Evolutionary conservation across 1,140 invertebrate genomes (phyloP).

Genomic region (Bactericera cockerelli): DNA sequence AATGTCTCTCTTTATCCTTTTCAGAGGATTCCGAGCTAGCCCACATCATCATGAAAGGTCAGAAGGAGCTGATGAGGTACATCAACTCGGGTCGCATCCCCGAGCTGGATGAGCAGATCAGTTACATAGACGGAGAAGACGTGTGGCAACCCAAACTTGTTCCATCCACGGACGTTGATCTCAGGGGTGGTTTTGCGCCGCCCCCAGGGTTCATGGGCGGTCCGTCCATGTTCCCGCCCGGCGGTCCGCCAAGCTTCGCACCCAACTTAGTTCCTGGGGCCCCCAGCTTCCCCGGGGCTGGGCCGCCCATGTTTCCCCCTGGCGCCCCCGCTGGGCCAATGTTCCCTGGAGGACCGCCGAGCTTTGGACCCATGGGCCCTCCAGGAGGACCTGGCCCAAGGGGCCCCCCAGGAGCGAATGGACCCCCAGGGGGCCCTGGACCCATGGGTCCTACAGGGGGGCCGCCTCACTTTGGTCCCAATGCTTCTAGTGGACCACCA

Average conservation of each 20-base stretch:
- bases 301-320: background rate
- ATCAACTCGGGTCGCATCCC: constrained; percentile 61
- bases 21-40: constrained; percentile 52
- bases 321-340: background rate
- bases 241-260: background rate
- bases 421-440: background rate
- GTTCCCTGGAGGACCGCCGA: background rate
- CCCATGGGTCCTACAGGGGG: background rate
- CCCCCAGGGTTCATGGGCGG: background rate
- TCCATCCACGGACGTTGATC: constrained; percentile 5
- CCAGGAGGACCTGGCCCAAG: background rate
- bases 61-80: constrained; percentile 52
- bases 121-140: constrained; percentile 21
- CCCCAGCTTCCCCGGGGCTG: background rate
- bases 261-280: background rate
- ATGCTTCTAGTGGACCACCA: background rate
- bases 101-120: constrained; percentile 56
- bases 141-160: background rate
- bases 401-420: background rate
- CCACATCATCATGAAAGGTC: constrained; percentile 54
- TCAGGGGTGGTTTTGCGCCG: constrained; percentile 5
- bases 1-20: no score
- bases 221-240: background rate
- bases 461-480: background rate
- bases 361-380: background rate